Base-by-base conservation (phyloP, 2,113 vertebrate genomes). In the Mesembrinibis cayennensis region DNA sequence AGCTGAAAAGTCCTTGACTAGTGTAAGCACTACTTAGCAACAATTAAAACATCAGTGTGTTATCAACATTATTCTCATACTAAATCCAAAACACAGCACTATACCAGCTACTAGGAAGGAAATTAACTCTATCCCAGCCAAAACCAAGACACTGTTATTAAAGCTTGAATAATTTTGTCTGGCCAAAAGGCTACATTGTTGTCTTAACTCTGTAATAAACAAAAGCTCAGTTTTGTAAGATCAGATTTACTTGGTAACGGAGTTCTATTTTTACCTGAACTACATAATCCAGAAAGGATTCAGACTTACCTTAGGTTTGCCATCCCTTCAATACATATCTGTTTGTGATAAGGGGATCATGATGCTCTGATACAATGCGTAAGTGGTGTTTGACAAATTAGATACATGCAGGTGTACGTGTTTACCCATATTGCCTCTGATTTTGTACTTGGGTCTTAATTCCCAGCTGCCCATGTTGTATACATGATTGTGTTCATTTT, bases 261-360 rank as follows among this genome's bases (percentile, higher is more conserved):
- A 76, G 22, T 59, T 81, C 44, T 79, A 16, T 50, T 94, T 95
- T 79, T n/a, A 71, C 32, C 32, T 55, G 61, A 59, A 55, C 8
- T 71, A 38, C 26, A 7, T 29, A 40, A 72, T 44, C 6, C 18
- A 52, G 61, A 67, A 76, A 76, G 13, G 11, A 50, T 71, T 87
- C 47, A 84, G 36, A 26, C 5, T 66, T 40, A 34, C 30, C 13
- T 71, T 62, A 36, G 22, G 5, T 42, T 87, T 91, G 7, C 23
- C 1, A 5, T 71, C 21, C 25, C 13, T 71, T 18, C 0, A 0
- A 19, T 30, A 53, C 3, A 3, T 49, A 26, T 25, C 10, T 49
- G 11, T 45, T 45, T 78, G 36, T 36, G 23, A 26, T 38, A 50
- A 66, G 25, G 14, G 12, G 27, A 49, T 42, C 0, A 0, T 38